Evolutionary conservation across 2,113 vertebrate species (phyloP).

Genomic region (Cinclus cinclus): DNA sequence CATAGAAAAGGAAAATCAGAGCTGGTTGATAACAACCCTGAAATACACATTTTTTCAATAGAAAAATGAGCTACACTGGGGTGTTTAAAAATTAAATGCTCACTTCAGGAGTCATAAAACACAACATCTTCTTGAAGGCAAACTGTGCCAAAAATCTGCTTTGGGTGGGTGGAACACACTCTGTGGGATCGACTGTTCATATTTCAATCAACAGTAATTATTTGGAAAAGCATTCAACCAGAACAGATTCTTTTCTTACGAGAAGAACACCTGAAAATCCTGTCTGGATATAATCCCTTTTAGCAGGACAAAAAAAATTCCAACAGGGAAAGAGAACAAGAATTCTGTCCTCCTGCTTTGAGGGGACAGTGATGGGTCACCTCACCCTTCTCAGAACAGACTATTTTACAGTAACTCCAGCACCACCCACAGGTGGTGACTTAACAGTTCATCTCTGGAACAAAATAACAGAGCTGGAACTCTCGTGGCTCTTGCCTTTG

Average conservation of each 20-base stretch:
- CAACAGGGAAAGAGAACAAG: background rate
- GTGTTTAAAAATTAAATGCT: background rate
- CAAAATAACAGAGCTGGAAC: background rate
- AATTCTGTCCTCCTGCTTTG: background rate
- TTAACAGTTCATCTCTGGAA: background rate
- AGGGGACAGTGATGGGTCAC: background rate
- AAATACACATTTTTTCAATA: background rate
- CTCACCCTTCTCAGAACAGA: background rate
- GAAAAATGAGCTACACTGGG: background rate
- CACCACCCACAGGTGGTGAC: background rate
- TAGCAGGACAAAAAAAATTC: background rate
- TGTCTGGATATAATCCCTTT: background rate
- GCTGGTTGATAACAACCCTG: background rate
- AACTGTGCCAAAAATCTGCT: conserved; percentile 18
- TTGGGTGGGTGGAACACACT: background rate
- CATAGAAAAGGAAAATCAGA: background rate
- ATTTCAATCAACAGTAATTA: conserved; percentile 3
- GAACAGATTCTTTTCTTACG: background rate
- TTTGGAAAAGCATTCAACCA: background rate
- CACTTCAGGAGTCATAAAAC: background rate
- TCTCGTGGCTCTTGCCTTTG: background rate
- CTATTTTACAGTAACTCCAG: background rate
- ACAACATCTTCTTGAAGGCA: background rate
- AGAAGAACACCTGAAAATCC: background rate
- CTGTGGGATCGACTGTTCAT: background rate